These are phyloP conservation scores for Platysternon megacephalum DNA, from an alignment of 2,113 vertebrate genomes.

Conservation along the genomic window DNA sequence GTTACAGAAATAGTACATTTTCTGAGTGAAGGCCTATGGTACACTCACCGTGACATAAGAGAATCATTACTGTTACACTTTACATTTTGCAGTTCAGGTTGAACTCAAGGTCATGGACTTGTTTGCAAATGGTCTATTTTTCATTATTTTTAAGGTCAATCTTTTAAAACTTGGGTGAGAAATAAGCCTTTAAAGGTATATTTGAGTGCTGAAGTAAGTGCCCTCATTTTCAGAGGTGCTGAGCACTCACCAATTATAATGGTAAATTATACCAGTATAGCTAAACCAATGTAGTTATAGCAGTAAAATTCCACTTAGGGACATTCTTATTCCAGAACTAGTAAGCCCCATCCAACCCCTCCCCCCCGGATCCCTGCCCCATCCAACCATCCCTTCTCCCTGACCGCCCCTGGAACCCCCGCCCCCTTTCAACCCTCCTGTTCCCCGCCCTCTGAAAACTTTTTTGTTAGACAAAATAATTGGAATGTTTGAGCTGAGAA, in stretches of 20 bases:
- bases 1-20: not conserved
- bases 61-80: not conserved
- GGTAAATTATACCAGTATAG: not conserved
- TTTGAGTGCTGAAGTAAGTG: not conserved
- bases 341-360: not conserved
- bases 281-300: not conserved
- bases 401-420: too few relatives aligned
- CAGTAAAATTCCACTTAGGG: not conserved
- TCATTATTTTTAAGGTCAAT: not conserved
- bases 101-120: not conserved
- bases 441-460: too few relatives aligned
- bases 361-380: too few relatives aligned
- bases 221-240: not conserved
- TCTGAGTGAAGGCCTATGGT: not conserved
- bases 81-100: not conserved
- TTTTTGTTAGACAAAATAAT: not conserved
- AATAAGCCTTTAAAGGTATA: not conserved
- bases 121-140: not conserved
- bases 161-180: not conserved
- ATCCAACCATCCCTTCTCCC: too few relatives aligned
- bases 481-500: not conserved
- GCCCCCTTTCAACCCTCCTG: too few relatives aligned
- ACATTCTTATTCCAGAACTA: not conserved
- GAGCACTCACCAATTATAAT: not conserved
- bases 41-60: not conserved